These are phyloP conservation scores for Lithobates pipiens DNA, from an alignment of 2,797 vertebrate species.

Conservation along the genomic window DNA sequence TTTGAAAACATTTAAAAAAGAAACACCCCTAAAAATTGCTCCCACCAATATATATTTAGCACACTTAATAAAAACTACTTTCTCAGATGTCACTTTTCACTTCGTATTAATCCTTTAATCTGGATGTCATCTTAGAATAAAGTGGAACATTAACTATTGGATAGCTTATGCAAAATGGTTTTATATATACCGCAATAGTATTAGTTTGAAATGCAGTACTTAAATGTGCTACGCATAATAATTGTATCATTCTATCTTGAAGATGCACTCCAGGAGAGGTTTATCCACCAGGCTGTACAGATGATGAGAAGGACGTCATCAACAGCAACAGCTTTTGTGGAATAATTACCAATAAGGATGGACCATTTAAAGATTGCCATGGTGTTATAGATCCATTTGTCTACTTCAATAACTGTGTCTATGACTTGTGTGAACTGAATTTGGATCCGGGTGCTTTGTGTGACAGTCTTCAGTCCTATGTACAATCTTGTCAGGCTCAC, in stretches of 20 bases:
- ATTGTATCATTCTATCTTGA: not conserved
- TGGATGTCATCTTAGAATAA: too few species aligned
- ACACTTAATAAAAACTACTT: too few species aligned
- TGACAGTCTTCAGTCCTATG: conserved; percentile 70
- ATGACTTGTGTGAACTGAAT: conserved; percentile 69
- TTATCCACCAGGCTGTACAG: conserved; percentile 61
- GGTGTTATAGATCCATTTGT: conserved; percentile 57
- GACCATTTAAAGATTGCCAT: conserved; percentile 66
- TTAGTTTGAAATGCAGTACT: too few species aligned
- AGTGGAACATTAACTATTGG: too few species aligned
- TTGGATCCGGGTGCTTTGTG: conserved; percentile 60
- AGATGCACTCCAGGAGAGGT: conserved; percentile 64
- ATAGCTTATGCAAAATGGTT: too few species aligned
- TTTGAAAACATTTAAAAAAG: too few species aligned
- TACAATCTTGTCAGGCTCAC: conserved; percentile 65
- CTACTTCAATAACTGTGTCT: conserved; percentile 66
- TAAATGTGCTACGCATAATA: not conserved
- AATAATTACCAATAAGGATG: conserved; percentile 57
- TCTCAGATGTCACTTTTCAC: too few species aligned
- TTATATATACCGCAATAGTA: too few species aligned
- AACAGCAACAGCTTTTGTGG: conserved; percentile 68
- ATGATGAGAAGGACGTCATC: conserved; percentile 63
- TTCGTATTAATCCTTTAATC: too few species aligned
- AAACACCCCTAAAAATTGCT: too few species aligned
- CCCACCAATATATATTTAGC: too few species aligned